Evolutionary conservation across 2,113 vertebrate species (phyloP), one percentile per base, ranked within the genome.

Genomic region (Rhinolophus ferrumequinum): DNA sequence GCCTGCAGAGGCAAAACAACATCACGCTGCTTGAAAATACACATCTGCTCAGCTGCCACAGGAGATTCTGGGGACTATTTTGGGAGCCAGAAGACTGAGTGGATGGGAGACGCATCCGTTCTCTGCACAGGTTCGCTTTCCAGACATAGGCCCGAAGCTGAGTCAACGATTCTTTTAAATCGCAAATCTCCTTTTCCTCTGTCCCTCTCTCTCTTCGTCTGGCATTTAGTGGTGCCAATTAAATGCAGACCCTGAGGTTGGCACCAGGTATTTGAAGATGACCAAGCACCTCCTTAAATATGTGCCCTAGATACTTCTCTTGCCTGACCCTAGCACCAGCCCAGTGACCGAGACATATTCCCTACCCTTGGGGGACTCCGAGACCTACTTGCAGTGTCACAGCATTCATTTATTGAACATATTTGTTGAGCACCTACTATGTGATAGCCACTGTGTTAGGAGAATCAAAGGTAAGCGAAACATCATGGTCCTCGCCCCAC

Each of bases 401-500:
- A 21, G 8, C 5, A 30, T 38, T 81, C 41, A n/a, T 72, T 41
- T 56, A 19, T 18, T 44, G 9, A 62, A 33, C 15, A 69, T 8
- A 33, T 21, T 52, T 15, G 12, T 19, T 58, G 24, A 67, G 26
- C 33, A 67, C 9, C 76, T 47, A 18, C 60, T 64, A 14, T 56
- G 75, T 38, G 69, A 62, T 6, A 64, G 41, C 58, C 35, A 13
- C 7, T 21, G 18, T 9, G 3, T 89, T 73, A 11, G 28, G 41
- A 47, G 75, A 60, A 41, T 28, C 38, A n/a, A 41, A 21, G 21
- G 18, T 6, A 24, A 60, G 80, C 22, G 52, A 73, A 60, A 44
- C 2, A 8, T 13, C 58, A 44, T 0, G 0, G 70, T 18, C 15
- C 30, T 28, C n/a, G 52, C 4, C 18, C 76, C 5, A 0, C 4